phyloP scores from a whole-genome alignment of 2,888 invertebrate species.

The Agriopis marginaria region DNA sequence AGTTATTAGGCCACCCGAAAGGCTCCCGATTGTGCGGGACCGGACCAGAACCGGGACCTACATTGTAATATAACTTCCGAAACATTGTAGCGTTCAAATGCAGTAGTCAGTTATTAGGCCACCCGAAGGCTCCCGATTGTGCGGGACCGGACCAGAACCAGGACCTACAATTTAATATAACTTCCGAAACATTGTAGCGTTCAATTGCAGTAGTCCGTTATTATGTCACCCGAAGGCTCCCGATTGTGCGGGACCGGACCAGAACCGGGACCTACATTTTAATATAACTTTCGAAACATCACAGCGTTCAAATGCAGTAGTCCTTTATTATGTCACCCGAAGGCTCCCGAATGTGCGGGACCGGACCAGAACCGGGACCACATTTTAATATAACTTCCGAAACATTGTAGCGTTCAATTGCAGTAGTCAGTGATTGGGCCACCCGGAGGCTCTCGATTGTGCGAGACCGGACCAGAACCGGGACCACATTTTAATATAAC shows the following conservation, averaged over 20 bases:
- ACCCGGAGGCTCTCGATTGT: too few relatives aligned
- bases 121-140: background rate
- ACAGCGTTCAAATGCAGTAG: background rate
- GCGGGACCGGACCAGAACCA: background rate
- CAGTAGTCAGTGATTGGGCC: too few relatives aligned
- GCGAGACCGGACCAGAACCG: too few relatives aligned
- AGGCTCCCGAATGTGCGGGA: background rate
- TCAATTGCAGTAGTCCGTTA: background rate
- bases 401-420: too few relatives aligned
- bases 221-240: background rate
- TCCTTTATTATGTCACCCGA: background rate
- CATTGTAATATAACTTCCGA: too few relatives aligned
- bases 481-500: too few relatives aligned
- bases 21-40: slow-evolving; percentile 1
- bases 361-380: slow-evolving; percentile 1
- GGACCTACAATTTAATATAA: background rate
- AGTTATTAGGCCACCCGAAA: background rate
- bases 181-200: too few relatives aligned
- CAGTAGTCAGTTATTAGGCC: background rate
- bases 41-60: slow-evolving; percentile 4
- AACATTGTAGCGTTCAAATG: background rate
- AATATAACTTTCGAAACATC: too few relatives aligned
- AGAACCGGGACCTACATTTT: background rate
- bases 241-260: background rate
- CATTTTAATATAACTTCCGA: background rate